phyloP scores from a whole-genome alignment of 64 coral and sea anemone genomes.

The Montipora foliosa region DNA sequence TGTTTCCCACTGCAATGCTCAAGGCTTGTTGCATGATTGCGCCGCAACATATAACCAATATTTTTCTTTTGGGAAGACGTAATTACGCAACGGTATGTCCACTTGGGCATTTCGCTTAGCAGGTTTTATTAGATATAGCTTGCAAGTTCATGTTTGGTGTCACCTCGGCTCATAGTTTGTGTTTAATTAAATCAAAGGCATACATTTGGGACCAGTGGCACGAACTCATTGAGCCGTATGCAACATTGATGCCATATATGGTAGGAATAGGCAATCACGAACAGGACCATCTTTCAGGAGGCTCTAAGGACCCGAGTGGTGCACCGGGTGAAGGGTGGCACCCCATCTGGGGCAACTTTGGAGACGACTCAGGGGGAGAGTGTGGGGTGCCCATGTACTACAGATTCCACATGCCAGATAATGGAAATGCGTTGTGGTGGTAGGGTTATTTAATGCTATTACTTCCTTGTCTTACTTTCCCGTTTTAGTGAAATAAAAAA shows the following conservation, averaged over 20 bases:
- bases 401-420: constrained; percentile 91
- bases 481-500: background rate
- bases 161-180: background rate
- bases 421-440: constrained; percentile 93
- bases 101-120: too few species aligned
- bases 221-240: constrained; percentile 78
- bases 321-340: constrained; percentile 89
- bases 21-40: too few species aligned
- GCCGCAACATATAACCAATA: too few species aligned
- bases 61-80: too few species aligned
- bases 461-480: background rate
- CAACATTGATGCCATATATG: constrained; percentile 89
- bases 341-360: constrained; percentile 92
- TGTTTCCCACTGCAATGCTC: too few species aligned
- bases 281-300: constrained; percentile 75
- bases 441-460: constrained; percentile 6
- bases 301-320: constrained; percentile 82
- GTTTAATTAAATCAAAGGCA: constrained; percentile 15
- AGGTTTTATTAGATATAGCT: background rate
- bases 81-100: too few species aligned
- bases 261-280: constrained; percentile 94
- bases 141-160: background rate
- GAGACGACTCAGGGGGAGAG: constrained; percentile 90
- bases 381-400: constrained; percentile 93
- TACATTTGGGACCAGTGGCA: constrained; percentile 99